These are phyloP conservation scores for Tenthredo notha DNA, from an alignment of 2,888 invertebrate genomes.

Conservation along the genomic window DNA sequence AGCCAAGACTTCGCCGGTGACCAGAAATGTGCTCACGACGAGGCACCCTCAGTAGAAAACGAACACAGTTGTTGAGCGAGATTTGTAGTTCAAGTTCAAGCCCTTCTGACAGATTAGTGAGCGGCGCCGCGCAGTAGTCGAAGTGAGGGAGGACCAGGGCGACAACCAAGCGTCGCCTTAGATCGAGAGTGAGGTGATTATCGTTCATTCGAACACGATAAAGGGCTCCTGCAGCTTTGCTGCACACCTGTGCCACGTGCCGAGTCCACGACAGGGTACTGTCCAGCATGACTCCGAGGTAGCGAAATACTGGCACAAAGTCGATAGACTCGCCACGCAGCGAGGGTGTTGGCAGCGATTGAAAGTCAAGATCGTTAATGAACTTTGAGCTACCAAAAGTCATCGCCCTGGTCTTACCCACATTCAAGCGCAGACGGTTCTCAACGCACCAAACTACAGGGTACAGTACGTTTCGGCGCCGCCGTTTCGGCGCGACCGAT, in stretches of 20 bases:
- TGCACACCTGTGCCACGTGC: too few relatives aligned
- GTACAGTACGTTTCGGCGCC: too few relatives aligned
- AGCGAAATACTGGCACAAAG: too few relatives aligned
- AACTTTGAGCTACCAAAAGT: neutral
- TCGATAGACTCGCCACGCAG: neutral
- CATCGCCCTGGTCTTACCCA: conserved; percentile 18
- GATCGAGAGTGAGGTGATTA: neutral
- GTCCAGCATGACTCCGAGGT: too few relatives aligned
- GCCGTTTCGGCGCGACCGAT: too few relatives aligned
- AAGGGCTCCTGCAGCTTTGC: too few relatives aligned
- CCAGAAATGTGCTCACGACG: neutral
- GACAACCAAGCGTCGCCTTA: neutral
- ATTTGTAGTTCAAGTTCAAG: too few relatives aligned
- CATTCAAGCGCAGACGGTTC: neutral
- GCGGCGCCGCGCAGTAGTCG: conserved; percentile 36
- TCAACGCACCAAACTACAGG: neutral
- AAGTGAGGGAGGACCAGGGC: neutral
- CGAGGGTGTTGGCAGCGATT: neutral
- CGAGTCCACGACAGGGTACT: too few relatives aligned
- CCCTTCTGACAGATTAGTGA: conserved; percentile 9
- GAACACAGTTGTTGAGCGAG: conserved; percentile 1
- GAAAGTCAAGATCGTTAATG: neutral
- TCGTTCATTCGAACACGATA: too few relatives aligned
- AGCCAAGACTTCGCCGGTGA: conserved; percentile 17
- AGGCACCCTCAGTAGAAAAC: neutral